Percentiles rank a stretch among this genome's conserved stretches.
phyloP scores from a whole-genome alignment of 23 tunicate genomes.

The Halocynthia roretzi region DNA sequence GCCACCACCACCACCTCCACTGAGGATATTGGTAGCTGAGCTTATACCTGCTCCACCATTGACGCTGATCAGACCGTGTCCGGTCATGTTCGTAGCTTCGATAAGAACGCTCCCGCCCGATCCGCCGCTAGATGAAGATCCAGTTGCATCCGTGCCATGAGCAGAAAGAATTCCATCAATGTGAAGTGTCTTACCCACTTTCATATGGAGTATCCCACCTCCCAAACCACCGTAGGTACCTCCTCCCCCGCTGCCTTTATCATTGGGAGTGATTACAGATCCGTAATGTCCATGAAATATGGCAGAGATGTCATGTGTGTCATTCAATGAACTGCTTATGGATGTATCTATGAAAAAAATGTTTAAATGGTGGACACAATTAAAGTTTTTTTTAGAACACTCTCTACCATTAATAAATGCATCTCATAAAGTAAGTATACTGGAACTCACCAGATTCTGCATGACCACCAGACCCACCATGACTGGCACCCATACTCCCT shows the following conservation, averaged over 20 bases:
- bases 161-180: slow-evolving; percentile 21
- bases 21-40: neutral
- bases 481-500: slow-evolving; percentile 26
- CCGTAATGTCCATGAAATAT: slow-evolving; percentile 24
- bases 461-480: slow-evolving; percentile 30
- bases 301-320: slow-evolving; percentile 27
- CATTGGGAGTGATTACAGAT: slow-evolving; percentile 14
- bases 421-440: neutral
- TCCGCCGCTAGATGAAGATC: slow-evolving; percentile 14
- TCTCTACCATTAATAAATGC: neutral
- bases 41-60: slow-evolving; percentile 22
- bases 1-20: slow-evolving; percentile 31
- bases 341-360: neutral
- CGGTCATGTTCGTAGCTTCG: slow-evolving; percentile 23
- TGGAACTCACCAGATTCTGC: slow-evolving; percentile 14
- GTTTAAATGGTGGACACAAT: neutral
- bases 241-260: slow-evolving; percentile 22
- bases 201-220: slow-evolving; percentile 22
- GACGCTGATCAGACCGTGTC: slow-evolving; percentile 18
- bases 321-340: slow-evolving; percentile 21
- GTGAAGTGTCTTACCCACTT: slow-evolving; percentile 24
- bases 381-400: no score
- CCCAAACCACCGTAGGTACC: slow-evolving; percentile 16
- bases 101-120: slow-evolving; percentile 28
- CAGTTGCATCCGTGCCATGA: slow-evolving; percentile 11